Percentiles rank a stretch among this genome's conserved stretches.
Conservation (phyloP, 2,113 vertebrate species). For the Apteryx mantelli region DNA sequence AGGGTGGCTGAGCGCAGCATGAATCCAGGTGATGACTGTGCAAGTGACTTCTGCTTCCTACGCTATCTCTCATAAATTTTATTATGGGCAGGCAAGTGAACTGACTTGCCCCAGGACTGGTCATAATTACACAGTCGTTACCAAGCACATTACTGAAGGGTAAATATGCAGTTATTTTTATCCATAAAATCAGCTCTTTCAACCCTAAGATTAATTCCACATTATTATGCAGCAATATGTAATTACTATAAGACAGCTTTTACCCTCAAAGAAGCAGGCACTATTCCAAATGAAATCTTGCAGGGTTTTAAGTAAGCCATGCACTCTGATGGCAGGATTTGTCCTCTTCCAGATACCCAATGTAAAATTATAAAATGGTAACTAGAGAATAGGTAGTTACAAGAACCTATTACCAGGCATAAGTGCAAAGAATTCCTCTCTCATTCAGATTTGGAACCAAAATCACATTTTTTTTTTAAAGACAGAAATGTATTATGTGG, state of each 20-base stretch:
- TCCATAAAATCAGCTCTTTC: constrained; percentile 36
- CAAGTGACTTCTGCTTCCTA: background rate
- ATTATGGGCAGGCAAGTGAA: background rate
- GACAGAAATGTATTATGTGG: background rate
- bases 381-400: background rate
- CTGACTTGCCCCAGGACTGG: background rate
- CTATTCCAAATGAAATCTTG: background rate
- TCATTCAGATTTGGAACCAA: background rate
- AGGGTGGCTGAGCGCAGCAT: background rate
- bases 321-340: background rate
- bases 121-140: constrained; percentile 45
- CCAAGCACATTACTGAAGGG: background rate
- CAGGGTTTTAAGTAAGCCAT: background rate
- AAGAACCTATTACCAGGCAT: background rate
- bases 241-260: constrained; percentile 4
- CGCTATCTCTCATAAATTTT: background rate
- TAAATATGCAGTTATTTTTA: constrained; percentile 51
- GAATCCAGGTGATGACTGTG: background rate
- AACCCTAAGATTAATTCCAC: constrained; percentile 31
- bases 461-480: background rate
- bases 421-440: background rate
- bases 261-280: background rate
- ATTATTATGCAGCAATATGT: constrained; percentile 7
- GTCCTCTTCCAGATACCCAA: background rate
- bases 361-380: background rate